A percentile compares a stretch with the other conserved stretches of the same genome.
Evolutionary conservation across 1,140 invertebrate genomes (phyloP).

Genomic region (Danaus melanippus): DNA sequence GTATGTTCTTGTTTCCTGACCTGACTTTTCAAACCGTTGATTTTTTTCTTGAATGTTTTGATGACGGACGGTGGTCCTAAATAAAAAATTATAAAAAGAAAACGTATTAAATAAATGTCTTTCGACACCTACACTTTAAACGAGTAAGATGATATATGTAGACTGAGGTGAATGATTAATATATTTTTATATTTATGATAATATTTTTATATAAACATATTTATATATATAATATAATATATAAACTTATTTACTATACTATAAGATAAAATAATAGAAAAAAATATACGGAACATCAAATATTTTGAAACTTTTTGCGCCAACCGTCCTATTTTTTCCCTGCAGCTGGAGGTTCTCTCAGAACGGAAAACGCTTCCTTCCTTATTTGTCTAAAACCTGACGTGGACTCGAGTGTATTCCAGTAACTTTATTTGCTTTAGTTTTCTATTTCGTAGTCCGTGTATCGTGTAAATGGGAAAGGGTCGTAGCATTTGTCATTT

Average conservation of each 20-base stretch:
- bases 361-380: constrained; percentile 47
- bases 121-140: too few relatives aligned
- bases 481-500: constrained; percentile 33
- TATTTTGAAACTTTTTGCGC: constrained; percentile 2
- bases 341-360: constrained; percentile 13
- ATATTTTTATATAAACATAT: too few relatives aligned
- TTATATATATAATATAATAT: too few relatives aligned
- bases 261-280: not conserved
- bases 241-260: not conserved
- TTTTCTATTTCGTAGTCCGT: constrained; percentile 47
- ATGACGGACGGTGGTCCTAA: too few relatives aligned
- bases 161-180: too few relatives aligned
- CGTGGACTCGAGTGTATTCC: constrained; percentile 39
- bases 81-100: too few relatives aligned
- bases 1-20: too few relatives aligned
- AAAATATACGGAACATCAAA: constrained; percentile 7
- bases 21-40: too few relatives aligned
- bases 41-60: too few relatives aligned
- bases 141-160: too few relatives aligned
- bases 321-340: constrained; percentile 3
- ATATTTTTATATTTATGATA: too few relatives aligned
- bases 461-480: constrained; percentile 50
- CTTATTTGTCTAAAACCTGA: constrained; percentile 62
- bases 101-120: too few relatives aligned
- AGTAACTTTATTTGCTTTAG: constrained; percentile 52